These are phyloP conservation scores for Microcebus ravelobensis DNA, from an alignment of 2,113 vertebrate genomes.

Conservation along the genomic window DNA sequence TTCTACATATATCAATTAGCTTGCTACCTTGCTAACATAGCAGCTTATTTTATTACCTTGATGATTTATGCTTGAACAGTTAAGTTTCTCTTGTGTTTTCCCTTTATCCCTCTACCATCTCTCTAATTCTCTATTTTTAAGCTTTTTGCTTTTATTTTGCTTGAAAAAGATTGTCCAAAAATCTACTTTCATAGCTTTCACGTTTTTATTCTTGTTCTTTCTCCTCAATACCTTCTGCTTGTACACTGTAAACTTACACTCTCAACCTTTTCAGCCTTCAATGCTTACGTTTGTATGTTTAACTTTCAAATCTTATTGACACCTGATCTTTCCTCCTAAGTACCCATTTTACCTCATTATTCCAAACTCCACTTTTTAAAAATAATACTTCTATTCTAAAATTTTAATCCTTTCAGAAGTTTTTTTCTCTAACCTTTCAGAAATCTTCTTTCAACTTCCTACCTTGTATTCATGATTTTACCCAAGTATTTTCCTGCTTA, in stretches of 20 bases:
- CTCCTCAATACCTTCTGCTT: not conserved
- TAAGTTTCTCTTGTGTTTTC: not conserved
- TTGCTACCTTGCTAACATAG: not conserved
- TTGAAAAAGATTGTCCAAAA: not conserved
- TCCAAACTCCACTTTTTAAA: not conserved
- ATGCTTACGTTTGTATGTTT: not conserved
- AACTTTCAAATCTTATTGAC: not conserved
- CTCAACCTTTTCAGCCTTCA: not conserved
- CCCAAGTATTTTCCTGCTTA: not conserved
- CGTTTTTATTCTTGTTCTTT: not conserved
- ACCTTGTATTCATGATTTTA: not conserved
- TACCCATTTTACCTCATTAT: not conserved
- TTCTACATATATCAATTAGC: not conserved
- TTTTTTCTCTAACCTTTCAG: not conserved
- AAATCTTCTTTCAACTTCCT: not conserved
- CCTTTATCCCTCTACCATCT: not conserved
- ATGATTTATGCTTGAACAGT: not conserved
- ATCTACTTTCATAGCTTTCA: not conserved
- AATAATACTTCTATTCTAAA: not conserved
- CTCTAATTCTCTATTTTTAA: not conserved
- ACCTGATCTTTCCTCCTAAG: not conserved
- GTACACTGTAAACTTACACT: not conserved
- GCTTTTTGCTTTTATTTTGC: not conserved
- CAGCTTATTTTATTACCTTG: not conserved
- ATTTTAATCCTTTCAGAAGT: not conserved